These are phyloP conservation scores for Panurus biarmicus DNA, from an alignment of 2,113 vertebrate species.

Conservation along the genomic window DNA sequence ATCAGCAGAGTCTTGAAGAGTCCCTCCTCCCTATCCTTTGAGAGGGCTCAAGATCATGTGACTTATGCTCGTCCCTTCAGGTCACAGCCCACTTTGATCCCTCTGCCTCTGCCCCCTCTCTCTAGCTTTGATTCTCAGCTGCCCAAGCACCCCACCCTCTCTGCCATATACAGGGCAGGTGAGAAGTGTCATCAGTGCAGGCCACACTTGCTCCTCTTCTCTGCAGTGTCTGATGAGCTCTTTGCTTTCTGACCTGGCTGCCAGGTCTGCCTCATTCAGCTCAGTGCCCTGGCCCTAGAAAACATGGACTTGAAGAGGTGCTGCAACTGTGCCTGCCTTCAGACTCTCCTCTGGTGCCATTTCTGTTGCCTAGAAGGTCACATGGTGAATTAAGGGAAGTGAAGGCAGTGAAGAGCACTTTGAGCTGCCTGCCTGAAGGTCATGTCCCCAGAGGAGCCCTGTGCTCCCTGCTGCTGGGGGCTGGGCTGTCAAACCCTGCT, in stretches of 20 bases:
- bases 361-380: background rate
- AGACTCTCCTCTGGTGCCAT: background rate
- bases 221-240: background rate
- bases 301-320: background rate
- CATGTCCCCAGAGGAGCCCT: background rate
- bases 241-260: background rate
- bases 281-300: background rate
- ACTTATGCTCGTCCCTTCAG: background rate
- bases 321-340: background rate
- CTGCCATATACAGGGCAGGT: rapidly evolving
- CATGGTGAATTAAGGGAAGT: background rate
- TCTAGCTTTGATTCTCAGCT: background rate
- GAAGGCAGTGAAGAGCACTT: background rate
- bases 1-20: background rate
- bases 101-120: background rate
- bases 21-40: background rate
- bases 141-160: background rate
- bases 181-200: background rate
- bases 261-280: background rate
- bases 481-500: background rate
- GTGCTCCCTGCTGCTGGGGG: background rate
- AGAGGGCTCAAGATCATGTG: background rate
- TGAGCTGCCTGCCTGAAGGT: background rate
- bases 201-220: background rate
- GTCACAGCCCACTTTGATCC: background rate